A percentile compares a stretch with the other conserved stretches of the same genome.
These are phyloP conservation scores for Linurgus olivaceus DNA, from an alignment of 2,797 vertebrate genomes.

Conservation along the genomic window DNA sequence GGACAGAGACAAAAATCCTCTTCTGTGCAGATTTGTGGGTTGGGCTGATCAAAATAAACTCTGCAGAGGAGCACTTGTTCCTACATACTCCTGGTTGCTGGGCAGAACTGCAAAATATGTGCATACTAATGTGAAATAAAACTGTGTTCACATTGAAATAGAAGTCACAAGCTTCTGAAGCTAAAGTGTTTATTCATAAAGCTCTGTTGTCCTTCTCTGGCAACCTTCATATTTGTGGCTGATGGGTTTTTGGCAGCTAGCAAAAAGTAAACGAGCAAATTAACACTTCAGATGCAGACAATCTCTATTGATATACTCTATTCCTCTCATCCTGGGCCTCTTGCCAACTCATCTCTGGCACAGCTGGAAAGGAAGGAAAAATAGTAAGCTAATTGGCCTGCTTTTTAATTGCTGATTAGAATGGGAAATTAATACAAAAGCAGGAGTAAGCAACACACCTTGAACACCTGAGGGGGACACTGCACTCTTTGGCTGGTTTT, in stretches of 20 bases:
- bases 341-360: conserved; percentile 37
- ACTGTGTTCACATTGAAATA: neutral
- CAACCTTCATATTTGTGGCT: neutral
- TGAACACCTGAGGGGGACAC: neutral
- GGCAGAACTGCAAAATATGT: neutral
- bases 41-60: neutral
- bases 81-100: neutral
- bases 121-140: neutral
- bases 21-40: neutral
- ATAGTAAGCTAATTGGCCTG: neutral
- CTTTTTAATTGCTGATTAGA: conserved; percentile 27
- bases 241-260: neutral
- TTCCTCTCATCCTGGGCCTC: neutral
- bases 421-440: conserved; percentile 14
- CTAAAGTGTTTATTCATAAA: neutral
- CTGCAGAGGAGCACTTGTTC: neutral
- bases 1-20: conserved; percentile 18
- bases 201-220: neutral
- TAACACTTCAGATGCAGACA: neutral
- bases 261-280: conserved; percentile 1
- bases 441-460: neutral
- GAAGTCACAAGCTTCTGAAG: neutral
- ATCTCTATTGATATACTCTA: neutral
- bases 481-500: neutral
- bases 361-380: conserved; percentile 43